Conservation (phyloP, 1,140 invertebrate species). For the Heliconius himera region DNA sequence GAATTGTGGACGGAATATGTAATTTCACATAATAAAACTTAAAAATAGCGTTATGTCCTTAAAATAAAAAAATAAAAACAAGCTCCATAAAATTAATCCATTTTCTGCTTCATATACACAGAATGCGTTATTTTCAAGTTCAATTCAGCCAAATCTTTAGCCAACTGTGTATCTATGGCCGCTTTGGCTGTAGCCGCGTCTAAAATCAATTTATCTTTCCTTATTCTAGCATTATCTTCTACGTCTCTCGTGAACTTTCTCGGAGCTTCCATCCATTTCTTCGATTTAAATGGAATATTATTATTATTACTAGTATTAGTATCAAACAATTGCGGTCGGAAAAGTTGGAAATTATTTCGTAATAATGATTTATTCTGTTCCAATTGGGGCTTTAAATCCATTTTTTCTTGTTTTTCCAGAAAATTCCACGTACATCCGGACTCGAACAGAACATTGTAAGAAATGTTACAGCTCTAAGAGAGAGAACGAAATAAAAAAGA, state of each 20-base stretch:
- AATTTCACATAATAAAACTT: too few relatives aligned
- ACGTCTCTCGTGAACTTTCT: not conserved
- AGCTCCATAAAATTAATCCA: not conserved
- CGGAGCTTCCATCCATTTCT: not conserved
- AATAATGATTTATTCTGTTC: not conserved
- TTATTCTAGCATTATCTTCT: not conserved
- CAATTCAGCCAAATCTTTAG: constrained; percentile 7
- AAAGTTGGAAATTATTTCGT: not conserved
- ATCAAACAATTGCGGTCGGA: not conserved
- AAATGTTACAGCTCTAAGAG: constrained; percentile 17
- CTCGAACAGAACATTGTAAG: constrained; percentile 11
- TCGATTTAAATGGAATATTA: not conserved
- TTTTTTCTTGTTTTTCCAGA: not conserved
- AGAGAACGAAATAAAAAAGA: not conserved
- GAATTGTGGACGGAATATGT: too few relatives aligned
- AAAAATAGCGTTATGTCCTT: too few relatives aligned
- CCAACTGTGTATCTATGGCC: constrained; percentile 2
- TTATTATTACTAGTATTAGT: not conserved
- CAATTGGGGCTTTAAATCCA: not conserved
- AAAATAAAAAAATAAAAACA: not conserved
- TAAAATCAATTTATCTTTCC: not conserved
- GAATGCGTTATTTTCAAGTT: not conserved
- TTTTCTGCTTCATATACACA: not conserved
- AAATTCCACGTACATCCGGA: constrained; percentile 13
- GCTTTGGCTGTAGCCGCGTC: constrained; percentile 7